Percentiles rank a stretch among this genome's conserved stretches.
Evolutionary conservation across 1,140 invertebrate genomes (phyloP).

Genomic region (Ylistrum balloti): DNA sequence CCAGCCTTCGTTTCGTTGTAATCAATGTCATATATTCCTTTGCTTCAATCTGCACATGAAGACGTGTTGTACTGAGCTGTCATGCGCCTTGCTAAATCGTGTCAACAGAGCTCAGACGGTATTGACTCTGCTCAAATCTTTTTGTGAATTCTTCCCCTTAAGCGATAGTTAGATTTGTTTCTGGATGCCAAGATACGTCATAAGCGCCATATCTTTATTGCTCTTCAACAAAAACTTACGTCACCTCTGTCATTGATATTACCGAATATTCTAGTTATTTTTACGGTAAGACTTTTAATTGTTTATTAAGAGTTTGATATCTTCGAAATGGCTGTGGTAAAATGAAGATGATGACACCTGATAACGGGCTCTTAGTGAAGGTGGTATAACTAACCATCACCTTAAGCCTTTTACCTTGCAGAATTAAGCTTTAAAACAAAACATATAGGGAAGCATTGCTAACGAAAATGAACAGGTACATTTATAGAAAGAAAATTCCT

Average conservation of each 20-base stretch:
- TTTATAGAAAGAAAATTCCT: too few species aligned
- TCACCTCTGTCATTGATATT: background rate
- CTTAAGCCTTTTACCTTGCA: too few species aligned
- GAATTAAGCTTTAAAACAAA: too few species aligned
- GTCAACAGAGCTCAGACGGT: background rate
- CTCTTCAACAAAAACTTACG: background rate
- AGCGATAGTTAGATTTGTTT: constrained; percentile 28
- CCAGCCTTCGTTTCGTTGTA: background rate
- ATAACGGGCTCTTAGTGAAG: too few species aligned
- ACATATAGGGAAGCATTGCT: too few species aligned
- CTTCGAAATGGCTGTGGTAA: too few species aligned
- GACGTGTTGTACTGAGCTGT: background rate
- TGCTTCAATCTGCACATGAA: background rate
- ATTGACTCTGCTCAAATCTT: background rate
- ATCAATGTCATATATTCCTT: constrained; percentile 2
- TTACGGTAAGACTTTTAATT: too few species aligned
- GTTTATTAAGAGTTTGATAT: too few species aligned
- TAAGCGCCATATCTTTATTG: background rate
- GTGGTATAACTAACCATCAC: too few species aligned
- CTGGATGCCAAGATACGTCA: background rate
- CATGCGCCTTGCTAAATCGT: background rate
- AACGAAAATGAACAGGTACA: too few species aligned
- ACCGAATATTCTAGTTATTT: too few species aligned
- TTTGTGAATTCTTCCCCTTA: background rate
- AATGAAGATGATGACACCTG: too few species aligned